Evolutionary conservation across 2,888 invertebrate genomes (phyloP).

Genomic region (Plutella xylostella): DNA sequence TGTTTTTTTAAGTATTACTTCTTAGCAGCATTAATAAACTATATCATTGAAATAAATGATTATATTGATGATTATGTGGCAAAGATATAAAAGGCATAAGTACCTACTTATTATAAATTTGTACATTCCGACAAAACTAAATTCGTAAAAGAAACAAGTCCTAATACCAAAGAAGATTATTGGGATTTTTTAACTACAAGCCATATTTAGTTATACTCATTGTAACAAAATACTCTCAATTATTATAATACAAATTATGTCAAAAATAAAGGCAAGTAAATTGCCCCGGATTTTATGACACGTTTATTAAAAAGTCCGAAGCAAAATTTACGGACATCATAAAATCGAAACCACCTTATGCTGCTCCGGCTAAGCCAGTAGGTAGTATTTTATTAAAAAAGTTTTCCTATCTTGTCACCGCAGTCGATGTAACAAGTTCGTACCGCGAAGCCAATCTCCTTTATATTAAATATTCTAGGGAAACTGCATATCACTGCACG

Average conservation of each 20-base stretch:
- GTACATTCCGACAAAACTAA: background rate
- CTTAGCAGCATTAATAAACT: too few species aligned
- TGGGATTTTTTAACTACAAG: too few species aligned
- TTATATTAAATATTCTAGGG: constrained; percentile 46
- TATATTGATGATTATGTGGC: too few species aligned
- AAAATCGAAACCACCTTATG: constrained; percentile 17
- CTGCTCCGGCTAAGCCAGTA: constrained; percentile 12
- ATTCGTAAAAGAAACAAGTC: background rate
- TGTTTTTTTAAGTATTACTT: too few species aligned
- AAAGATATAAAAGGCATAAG: too few species aligned
- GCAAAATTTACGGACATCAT: background rate
- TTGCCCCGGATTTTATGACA: background rate
- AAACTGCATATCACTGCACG: constrained; percentile 17
- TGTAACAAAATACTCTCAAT: too few species aligned
- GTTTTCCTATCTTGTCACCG: constrained; percentile 41
- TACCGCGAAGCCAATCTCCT: constrained; percentile 30
- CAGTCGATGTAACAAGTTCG: constrained; percentile 31
- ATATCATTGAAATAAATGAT: too few species aligned
- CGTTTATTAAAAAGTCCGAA: background rate
- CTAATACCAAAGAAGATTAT: background rate
- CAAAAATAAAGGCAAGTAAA: too few species aligned
- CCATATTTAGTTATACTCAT: too few species aligned
- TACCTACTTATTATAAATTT: too few species aligned
- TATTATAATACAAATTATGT: too few species aligned
- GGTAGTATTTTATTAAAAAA: constrained; percentile 57